Base-by-base conservation (phyloP, 2,113 vertebrate genomes). In the Triplophysa rosa region DNA sequence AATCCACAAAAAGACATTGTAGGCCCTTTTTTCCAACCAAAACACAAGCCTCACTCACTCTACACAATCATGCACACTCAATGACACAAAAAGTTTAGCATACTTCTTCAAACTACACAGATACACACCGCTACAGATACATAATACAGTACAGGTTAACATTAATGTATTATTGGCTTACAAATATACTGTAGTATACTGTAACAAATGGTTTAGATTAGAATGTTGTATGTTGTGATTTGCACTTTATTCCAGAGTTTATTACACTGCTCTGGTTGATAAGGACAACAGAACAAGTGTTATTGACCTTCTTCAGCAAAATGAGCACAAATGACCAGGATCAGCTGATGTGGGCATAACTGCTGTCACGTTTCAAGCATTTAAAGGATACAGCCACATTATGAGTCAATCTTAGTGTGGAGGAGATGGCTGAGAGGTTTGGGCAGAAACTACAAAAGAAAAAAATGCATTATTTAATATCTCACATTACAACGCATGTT, bases 311-410 rank as follows among this genome's bases (percentile, higher is more conserved):
- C 8, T 42, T 10, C 23, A 37, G 11, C 6, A 37, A 45, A 19
- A 74, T 45, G 21, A 45, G 21, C 14, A 47, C 13, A 74, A 19
- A 26, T 26, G 40, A n/a, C 8, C 12, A 74, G 9, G 2, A 24
- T 47, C 58, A 45, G 71, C 10, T 47, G 71, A 49, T 56, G 17
- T 71, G 17, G 19, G 26, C 2, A 69, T 52, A 17, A 33, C 11
- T 1, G n/a, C 49, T 42, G 23, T 19, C n/a, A 49, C 1, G 9
- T 17, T 49, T 68, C 52, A 6, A 40, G 2, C 4, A 16, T 37
- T 16, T 49, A 72, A 96, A 98, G 95, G 97, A 99, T 99, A 98
- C 94, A 84, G 98, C 97, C 86, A 99, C 98, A 0, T 98, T 99
- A 92, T 99, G 97, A 40, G 95, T 95, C 78, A 99, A 93, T 86